Evolutionary conservation across 2,113 vertebrate species (phyloP).

Genomic region (Atherinomorus stipes): DNA sequence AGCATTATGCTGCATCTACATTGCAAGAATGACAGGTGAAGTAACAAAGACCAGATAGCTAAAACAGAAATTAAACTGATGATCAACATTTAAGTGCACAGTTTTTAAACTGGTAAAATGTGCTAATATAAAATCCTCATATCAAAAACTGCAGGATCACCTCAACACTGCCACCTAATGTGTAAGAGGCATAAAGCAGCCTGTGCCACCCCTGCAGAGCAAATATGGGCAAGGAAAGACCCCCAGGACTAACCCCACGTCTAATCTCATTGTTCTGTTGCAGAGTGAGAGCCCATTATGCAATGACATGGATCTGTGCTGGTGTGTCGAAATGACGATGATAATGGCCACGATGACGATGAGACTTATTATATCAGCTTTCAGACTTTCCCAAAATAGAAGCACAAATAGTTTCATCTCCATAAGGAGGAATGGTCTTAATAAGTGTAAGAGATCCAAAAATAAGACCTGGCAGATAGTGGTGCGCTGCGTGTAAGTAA

Average conservation of each 20-base stretch:
- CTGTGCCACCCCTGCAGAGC: background rate
- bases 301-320: background rate
- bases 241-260: background rate
- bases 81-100: too few relatives aligned
- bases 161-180: constrained; percentile 63
- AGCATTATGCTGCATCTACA: background rate
- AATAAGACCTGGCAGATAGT: constrained; percentile 41
- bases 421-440: constrained; percentile 60
- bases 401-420: constrained; percentile 53
- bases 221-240: constrained; percentile 37
- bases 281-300: constrained; percentile 16
- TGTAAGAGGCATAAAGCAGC: constrained; percentile 4
- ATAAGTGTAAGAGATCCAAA: constrained; percentile 37
- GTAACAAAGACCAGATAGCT: background rate
- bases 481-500: constrained; percentile 14
- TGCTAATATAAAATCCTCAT: background rate
- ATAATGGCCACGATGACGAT: constrained; percentile 22
- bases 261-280: constrained; percentile 34
- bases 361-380: constrained; percentile 25
- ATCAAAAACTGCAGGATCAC: background rate
- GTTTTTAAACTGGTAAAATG: background rate
- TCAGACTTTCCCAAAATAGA: constrained; percentile 57
- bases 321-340: constrained; percentile 23
- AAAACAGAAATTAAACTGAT: background rate
- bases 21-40: background rate